Evolutionary conservation across 1,140 invertebrate species (phyloP).

Genomic region (Sinella curviseta): DNA sequence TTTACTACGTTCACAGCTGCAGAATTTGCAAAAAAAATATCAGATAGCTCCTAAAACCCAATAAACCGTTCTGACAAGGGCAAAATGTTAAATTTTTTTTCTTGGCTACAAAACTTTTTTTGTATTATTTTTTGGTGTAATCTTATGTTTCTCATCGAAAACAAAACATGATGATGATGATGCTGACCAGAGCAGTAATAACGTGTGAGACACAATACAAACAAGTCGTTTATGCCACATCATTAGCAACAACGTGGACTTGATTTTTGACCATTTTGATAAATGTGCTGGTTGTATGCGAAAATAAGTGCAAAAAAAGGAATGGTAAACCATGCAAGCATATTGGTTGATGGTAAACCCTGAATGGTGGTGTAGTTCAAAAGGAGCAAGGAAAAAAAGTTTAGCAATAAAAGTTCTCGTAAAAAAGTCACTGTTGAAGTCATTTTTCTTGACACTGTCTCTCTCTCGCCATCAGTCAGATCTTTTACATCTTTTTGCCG

Average conservation of each 20-base stretch:
- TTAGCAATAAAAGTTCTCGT: background rate
- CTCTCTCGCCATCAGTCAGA: background rate
- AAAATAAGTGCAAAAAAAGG: too few species aligned
- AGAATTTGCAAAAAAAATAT: background rate
- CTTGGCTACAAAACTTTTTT: too few species aligned
- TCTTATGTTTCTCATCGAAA: background rate
- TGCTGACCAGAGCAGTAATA: too few species aligned
- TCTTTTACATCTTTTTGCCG: background rate
- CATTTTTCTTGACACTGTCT: constrained; percentile 11
- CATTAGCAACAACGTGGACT: background rate
- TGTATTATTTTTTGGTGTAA: background rate
- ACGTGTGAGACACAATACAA: too few species aligned
- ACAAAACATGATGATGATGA: too few species aligned
- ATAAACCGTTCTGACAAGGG: background rate
- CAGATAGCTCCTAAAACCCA: background rate
- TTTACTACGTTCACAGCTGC: background rate
- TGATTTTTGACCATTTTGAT: background rate
- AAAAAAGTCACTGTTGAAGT: background rate
- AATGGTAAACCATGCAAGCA: background rate
- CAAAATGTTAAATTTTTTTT: background rate
- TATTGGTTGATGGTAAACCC: background rate
- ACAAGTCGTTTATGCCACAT: too few species aligned
- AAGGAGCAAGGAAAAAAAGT: background rate
- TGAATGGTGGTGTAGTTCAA: background rate
- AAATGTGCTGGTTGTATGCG: too few species aligned